Conservation (phyloP, 1,140 invertebrate species). For the Neotoxoptera formosana region DNA sequence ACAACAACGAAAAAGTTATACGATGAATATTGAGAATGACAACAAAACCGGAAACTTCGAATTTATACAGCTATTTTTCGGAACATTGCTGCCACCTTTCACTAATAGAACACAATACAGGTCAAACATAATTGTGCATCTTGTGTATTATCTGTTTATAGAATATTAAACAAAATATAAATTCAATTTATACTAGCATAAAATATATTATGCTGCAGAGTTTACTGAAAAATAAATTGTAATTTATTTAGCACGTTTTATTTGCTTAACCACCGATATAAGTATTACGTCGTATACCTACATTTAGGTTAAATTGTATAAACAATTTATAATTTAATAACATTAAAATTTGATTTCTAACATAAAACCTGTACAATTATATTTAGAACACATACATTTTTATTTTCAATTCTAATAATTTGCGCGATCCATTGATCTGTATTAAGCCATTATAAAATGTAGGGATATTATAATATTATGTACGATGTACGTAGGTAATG, state of each 20-base stretch:
- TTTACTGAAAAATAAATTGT: not conserved
- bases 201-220: not conserved
- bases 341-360: too few relatives aligned
- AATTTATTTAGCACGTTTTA: not conserved
- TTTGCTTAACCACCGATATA: not conserved
- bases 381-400: too few relatives aligned
- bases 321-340: too few relatives aligned
- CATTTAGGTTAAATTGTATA: too few relatives aligned
- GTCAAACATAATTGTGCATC: not conserved
- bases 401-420: too few relatives aligned
- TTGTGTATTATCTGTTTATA: not conserved
- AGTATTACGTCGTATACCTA: too few relatives aligned
- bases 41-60: slow-evolving; percentile 44
- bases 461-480: too few relatives aligned
- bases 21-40: slow-evolving; percentile 50
- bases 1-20: slow-evolving; percentile 24
- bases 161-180: not conserved
- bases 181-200: not conserved
- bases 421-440: too few relatives aligned
- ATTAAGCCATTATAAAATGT: too few relatives aligned
- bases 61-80: slow-evolving; percentile 42
- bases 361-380: too few relatives aligned
- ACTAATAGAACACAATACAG: slow-evolving; percentile 2
- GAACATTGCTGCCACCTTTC: not conserved
- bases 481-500: too few relatives aligned